Evolutionary conservation across 2,797 vertebrate genomes (phyloP), one percentile per base, ranked within the genome.

Genomic region (Coregonus suidteri): DNA sequence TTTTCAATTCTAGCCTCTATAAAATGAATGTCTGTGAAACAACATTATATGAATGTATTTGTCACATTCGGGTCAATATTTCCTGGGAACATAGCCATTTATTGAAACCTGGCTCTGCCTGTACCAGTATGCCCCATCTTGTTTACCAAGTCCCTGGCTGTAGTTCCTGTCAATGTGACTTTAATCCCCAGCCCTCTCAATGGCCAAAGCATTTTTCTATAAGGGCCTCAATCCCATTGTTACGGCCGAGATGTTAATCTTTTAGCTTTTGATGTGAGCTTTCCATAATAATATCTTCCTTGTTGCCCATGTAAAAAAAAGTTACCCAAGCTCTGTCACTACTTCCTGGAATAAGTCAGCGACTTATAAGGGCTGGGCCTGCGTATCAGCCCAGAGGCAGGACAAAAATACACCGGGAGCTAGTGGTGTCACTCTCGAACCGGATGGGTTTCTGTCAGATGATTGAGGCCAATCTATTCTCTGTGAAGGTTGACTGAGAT

Each of bases 371-470:
- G 91, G 84, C 87, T 53, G 87, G 84, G 77, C 41, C 82, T 77
- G 87, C 79, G 70, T 77, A 67, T 83, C 77, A 79, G 81, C 18
- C 15, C 13, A 16, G 59, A 11, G 78, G 71, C 79, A 41, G 52
- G 90, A 90, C 90, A 84, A 89, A 93, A 93, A 93, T 93, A 92
- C 91, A 88, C 89, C 82, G 78, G 89, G 87, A 91, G 88, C 59
- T 78, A 71, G 0, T 35, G 74, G 82, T 70, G 84, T 79, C 87
- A 75, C 81, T 71, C 66, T 72, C 77, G 51, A 53, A 78, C 77
- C 81, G 76, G 79, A 81, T 79, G 84, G 72, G 15, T 79, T 82
- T 71, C 84, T 87, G 85, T 88, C 87, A 85, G 82, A 78, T 59
- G 80, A 86, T 83, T 83, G 75, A 79, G 77, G 85, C 86, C 76